phyloP scores from a whole-genome alignment of 2,888 invertebrate genomes.

The Folsomia candida region DNA sequence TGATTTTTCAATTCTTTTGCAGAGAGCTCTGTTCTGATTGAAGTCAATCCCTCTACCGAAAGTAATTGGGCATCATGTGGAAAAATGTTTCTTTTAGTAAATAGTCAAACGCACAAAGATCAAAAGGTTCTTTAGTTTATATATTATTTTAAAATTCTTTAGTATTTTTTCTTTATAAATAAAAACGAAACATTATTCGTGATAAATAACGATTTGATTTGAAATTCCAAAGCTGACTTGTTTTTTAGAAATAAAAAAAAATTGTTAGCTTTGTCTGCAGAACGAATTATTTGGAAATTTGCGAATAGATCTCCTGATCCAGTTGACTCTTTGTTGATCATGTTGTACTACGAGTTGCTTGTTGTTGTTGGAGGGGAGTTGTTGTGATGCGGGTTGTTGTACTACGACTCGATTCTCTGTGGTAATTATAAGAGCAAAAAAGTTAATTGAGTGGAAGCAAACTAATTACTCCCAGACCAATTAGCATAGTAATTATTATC shows the following conservation, averaged over 20 bases:
- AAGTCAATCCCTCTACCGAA: no score
- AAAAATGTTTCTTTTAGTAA: no score
- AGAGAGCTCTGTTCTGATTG: no score
- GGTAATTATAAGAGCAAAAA: not conserved
- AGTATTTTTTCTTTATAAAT: no score
- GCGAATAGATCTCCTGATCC: conserved; percentile 32
- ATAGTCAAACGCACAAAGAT: no score
- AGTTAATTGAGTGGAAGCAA: not conserved
- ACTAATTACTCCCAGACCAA: not conserved
- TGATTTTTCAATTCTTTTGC: no score
- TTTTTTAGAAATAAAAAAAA: not conserved
- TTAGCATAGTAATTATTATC: no score
- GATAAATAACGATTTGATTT: not conserved
- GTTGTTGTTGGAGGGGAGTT: not conserved
- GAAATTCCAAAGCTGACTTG: not conserved
- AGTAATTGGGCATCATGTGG: no score
- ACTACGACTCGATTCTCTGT: no score
- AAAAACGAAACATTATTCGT: not conserved
- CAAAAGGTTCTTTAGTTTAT: no score
- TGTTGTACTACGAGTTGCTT: conserved; percentile 1
- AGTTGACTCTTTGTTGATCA: conserved; percentile 5
- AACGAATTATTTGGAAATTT: conserved; percentile 33
- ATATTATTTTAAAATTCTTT: conserved; percentile 7
- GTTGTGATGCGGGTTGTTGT: not conserved
- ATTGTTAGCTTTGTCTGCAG: conserved; percentile 46